phyloP scores from a whole-genome alignment of 2,113 vertebrate genomes.

The Pelecanoides urinatrix region DNA sequence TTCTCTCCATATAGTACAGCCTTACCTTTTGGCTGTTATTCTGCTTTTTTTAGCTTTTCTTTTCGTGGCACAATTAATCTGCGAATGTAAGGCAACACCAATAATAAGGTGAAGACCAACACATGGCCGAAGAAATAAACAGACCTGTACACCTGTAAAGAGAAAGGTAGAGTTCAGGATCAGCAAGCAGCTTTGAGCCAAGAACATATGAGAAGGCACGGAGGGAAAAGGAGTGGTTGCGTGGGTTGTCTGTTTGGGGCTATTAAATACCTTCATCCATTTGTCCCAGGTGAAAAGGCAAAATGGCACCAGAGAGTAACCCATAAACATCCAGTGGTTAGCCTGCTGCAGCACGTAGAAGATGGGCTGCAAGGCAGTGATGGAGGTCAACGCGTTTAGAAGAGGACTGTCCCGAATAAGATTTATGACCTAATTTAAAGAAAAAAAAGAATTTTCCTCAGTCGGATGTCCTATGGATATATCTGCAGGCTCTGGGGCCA shows the following conservation, averaged over 20 bases:
- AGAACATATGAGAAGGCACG: neutral
- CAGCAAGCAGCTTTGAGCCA: neutral
- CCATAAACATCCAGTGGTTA: constrained; percentile 95
- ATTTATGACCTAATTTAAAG: constrained; percentile 69
- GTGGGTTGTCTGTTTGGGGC: neutral
- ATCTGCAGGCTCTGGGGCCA: neutral
- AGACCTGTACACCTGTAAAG: constrained; percentile 88
- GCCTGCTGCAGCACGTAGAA: constrained; percentile 87
- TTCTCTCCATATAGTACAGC: neutral
- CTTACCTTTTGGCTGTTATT: constrained; percentile 70
- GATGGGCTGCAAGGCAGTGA: constrained; percentile 77
- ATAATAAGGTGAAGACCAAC: constrained; percentile 80
- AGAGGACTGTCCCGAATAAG: constrained; percentile 84
- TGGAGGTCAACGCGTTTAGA: constrained; percentile 75
- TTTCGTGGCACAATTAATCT: constrained; percentile 87
- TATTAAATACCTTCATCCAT: constrained; percentile 86
- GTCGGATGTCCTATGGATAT: neutral
- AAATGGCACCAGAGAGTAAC: constrained; percentile 91
- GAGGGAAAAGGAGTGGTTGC: neutral
- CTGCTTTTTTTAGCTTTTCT: constrained; percentile 77
- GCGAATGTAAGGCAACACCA: constrained; percentile 84
- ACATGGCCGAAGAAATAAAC: constrained; percentile 91
- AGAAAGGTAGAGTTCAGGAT: neutral
- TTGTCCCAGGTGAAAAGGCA: constrained; percentile 96
- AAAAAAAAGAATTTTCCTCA: neutral